Evolutionary conservation across 2,797 vertebrate species (phyloP).

Genomic region (Poecilia gillii): DNA sequence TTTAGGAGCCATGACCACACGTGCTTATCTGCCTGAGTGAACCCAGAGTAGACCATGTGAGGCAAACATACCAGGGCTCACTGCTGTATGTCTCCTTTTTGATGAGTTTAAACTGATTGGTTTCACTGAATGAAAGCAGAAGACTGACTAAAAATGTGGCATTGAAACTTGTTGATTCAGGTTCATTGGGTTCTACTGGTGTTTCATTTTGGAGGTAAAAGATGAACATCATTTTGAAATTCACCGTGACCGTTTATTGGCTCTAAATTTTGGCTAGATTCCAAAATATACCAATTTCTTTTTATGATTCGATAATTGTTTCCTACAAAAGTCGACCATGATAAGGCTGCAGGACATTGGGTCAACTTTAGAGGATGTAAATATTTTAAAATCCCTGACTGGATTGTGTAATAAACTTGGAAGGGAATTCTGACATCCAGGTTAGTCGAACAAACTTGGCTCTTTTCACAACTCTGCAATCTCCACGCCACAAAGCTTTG

Average conservation of each 20-base stretch:
- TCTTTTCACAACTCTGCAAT: constrained; percentile 39
- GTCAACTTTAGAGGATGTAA: constrained; percentile 17
- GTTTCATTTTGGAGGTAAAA: constrained; percentile 21
- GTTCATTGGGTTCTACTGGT: background rate
- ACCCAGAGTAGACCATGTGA: constrained; percentile 73
- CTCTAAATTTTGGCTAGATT: constrained; percentile 31
- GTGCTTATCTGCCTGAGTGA: constrained; percentile 75
- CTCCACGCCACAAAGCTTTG: constrained; percentile 45
- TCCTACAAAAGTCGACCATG: background rate
- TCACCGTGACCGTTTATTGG: constrained; percentile 20
- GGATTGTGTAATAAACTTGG: constrained; percentile 28
- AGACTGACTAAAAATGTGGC: constrained; percentile 23
- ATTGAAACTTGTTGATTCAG: constrained; percentile 19
- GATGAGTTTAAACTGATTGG: constrained; percentile 53
- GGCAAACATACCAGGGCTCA: constrained; percentile 69
- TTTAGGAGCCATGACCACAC: constrained; percentile 77
- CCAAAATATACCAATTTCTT: constrained; percentile 23
- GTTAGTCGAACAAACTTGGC: constrained; percentile 32
- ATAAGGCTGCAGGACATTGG: background rate
- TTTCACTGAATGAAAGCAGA: constrained; percentile 14
- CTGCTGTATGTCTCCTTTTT: constrained; percentile 55
- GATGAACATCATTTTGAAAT: constrained; percentile 26
- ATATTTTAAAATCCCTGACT: constrained; percentile 10
- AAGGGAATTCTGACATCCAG: constrained; percentile 25
- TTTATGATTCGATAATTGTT: constrained; percentile 23